These are phyloP conservation scores for Zygothrica quintamaculata DNA, from an alignment of 2,888 invertebrate species.

Conservation along the genomic window DNA sequence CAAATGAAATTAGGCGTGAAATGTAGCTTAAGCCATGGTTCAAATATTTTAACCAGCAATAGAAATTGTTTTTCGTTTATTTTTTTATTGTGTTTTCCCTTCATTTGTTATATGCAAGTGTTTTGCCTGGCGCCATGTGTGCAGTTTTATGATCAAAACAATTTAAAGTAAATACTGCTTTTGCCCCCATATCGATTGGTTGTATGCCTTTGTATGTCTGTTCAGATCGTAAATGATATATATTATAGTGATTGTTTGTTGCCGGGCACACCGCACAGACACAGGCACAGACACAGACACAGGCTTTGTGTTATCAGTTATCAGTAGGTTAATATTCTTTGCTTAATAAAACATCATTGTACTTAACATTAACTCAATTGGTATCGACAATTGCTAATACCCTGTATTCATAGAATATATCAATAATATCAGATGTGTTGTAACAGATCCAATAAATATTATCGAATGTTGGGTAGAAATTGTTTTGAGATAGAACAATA, in stretches of 20 bases:
- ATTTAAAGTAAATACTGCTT: conserved; percentile 5
- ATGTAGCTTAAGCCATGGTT: conserved; percentile 74
- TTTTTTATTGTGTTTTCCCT: conserved; percentile 7
- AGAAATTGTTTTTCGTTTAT: conserved; percentile 22
- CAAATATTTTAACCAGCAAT: conserved; percentile 56
- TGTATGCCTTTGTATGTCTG: not conserved
- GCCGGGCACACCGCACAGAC: conserved; percentile 12
- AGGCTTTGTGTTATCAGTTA: conserved; percentile 12
- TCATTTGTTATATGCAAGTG: conserved; percentile 47
- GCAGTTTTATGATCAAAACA: conserved; percentile 12
- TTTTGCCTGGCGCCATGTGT: conserved; percentile 48
- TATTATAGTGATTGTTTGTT: conserved; percentile 32
- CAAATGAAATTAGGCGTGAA: conserved; percentile 75
- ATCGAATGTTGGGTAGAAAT: no score
- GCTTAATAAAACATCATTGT: conserved; percentile 35
- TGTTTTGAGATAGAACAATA: no score
- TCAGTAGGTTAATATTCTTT: conserved; percentile 29
- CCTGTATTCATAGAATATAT: conserved; percentile 23
- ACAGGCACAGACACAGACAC: no score
- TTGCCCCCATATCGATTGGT: no score
- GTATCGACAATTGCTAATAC: conserved; percentile 29
- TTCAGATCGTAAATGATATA: conserved; percentile 20
- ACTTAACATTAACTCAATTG: conserved; percentile 36
- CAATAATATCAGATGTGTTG: no score
- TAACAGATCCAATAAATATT: no score